These are phyloP conservation scores for Enteromius afrohamiltoni DNA, from an alignment of 2,797 vertebrate species.

Conservation along the genomic window DNA sequence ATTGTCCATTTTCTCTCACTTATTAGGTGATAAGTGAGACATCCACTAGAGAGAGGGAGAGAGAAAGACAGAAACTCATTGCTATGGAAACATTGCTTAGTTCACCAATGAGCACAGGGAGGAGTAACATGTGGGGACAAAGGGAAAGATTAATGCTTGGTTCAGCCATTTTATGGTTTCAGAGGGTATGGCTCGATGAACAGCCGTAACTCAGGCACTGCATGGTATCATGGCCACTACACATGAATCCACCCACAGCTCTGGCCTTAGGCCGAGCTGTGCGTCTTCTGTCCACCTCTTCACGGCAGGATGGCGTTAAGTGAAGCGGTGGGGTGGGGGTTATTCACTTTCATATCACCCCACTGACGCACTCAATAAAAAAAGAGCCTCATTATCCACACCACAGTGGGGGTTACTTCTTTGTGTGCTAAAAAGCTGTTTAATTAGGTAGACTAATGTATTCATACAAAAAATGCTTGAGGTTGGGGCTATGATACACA, in stretches of 20 bases:
- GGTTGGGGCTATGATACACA: neutral
- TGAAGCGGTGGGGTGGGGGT: constrained; percentile 44
- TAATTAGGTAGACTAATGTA: constrained; percentile 20
- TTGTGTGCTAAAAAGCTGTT: constrained; percentile 8
- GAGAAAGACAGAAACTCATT: constrained; percentile 50
- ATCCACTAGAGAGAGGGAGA: constrained; percentile 52
- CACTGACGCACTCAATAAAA: constrained; percentile 58
- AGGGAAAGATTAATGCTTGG: constrained; percentile 54
- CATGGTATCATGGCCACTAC: constrained; percentile 31
- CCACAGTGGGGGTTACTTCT: constrained; percentile 2
- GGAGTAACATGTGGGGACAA: constrained; percentile 41
- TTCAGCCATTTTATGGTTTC: constrained; percentile 51
- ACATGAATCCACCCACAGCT: constrained; percentile 45
- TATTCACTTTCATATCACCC: constrained; percentile 51
- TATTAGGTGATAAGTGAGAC: constrained; percentile 54
- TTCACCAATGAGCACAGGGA: constrained; percentile 54
- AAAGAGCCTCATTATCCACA: constrained; percentile 32
- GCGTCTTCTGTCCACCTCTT: constrained; percentile 66
- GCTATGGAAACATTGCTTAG: constrained; percentile 68
- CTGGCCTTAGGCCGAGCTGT: constrained; percentile 65
- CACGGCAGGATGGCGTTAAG: constrained; percentile 63
- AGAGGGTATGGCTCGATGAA: constrained; percentile 42
- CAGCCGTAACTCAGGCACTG: constrained; percentile 40
- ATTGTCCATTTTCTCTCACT: constrained; percentile 49
- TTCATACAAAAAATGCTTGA: constrained; percentile 9